Evolutionary conservation across 2,113 vertebrate species (phyloP).

Genomic region (Myodes glareolus): DNA sequence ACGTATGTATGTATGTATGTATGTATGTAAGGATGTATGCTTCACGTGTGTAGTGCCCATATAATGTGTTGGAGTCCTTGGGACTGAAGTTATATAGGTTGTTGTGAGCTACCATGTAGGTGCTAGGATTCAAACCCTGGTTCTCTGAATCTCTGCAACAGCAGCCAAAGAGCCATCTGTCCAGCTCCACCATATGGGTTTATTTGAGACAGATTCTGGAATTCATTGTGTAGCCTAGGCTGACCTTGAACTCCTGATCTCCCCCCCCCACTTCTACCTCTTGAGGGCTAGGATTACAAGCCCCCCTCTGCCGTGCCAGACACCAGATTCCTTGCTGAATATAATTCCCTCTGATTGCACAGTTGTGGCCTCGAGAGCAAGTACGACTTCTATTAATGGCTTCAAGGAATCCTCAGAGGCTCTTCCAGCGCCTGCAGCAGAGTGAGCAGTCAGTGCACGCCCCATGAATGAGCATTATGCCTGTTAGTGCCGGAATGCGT

Average conservation of each 20-base stretch:
- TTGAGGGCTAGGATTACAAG: background rate
- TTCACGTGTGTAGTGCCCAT: background rate
- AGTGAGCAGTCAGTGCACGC: background rate
- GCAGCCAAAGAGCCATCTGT: accelerated
- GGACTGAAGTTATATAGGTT: background rate
- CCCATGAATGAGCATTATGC: background rate
- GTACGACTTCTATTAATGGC: background rate
- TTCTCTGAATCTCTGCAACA: too few species aligned
- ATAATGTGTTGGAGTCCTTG: background rate
- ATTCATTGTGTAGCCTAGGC: background rate
- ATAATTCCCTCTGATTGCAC: background rate
- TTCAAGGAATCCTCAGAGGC: background rate
- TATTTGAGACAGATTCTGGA: background rate
- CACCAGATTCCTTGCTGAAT: background rate
- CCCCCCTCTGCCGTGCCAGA: too few species aligned
- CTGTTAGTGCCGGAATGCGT: background rate
- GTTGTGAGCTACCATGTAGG: background rate
- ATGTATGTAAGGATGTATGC: background rate
- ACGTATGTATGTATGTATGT: background rate
- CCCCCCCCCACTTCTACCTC: background rate
- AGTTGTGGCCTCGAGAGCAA: background rate
- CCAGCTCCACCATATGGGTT: background rate
- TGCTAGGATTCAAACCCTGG: background rate
- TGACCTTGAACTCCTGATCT: background rate
- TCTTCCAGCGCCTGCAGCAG: background rate